phyloP scores from a whole-genome alignment of 2,888 invertebrate genomes.

The Crepidodera aurea region DNA sequence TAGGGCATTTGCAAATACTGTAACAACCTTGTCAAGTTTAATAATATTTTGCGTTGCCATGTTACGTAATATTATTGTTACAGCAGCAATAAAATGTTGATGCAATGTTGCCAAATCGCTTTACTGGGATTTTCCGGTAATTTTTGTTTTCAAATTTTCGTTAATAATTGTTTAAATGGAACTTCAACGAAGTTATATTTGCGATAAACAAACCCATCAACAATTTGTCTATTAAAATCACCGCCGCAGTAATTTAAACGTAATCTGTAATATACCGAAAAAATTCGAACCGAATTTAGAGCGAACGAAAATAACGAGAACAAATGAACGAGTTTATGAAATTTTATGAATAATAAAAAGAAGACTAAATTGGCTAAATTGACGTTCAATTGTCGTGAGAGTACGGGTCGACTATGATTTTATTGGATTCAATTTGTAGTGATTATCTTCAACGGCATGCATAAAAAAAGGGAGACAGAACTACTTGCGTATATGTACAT shows the following conservation, averaged over 20 bases:
- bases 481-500: conserved; percentile 33
- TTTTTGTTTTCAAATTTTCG: no score
- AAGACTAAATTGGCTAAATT: conserved; percentile 61
- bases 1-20: no score
- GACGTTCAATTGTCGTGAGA: conserved; percentile 63
- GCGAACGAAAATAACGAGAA: conserved; percentile 11
- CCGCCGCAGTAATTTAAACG: neutral
- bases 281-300: conserved; percentile 1
- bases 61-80: no score
- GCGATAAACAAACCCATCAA: no score
- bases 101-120: no score
- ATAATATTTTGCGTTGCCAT: no score
- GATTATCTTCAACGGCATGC: conserved; percentile 53
- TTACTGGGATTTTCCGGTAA: no score
- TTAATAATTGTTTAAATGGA: no score
- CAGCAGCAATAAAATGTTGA: no score
- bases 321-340: conserved; percentile 54
- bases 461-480: conserved; percentile 49
- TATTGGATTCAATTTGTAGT: conserved; percentile 61
- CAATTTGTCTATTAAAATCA: neutral
- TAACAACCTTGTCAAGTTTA: no score
- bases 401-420: conserved; percentile 54
- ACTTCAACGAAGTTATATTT: no score
- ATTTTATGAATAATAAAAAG: conserved; percentile 64
- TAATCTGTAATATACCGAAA: neutral